Evolutionary conservation across 2,113 vertebrate genomes (phyloP).

Genomic region (Lophotis ruficrista): DNA sequence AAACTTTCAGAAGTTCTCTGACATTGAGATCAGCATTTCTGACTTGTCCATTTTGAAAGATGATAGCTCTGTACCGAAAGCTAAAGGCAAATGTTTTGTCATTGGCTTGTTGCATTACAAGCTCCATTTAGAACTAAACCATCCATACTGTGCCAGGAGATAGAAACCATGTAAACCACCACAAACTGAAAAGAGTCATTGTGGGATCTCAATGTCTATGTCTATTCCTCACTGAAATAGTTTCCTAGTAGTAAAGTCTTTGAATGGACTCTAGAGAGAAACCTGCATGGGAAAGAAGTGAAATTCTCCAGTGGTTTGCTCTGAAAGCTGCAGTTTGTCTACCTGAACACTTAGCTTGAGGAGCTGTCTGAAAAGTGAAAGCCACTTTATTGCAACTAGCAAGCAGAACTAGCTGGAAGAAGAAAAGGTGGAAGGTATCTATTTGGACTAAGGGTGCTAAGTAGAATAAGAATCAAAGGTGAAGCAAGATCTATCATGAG

Average conservation of each 20-base stretch:
- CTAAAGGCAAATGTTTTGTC: conserved; percentile 39
- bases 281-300: neutral
- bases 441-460: neutral
- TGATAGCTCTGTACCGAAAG: neutral
- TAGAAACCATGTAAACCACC: conserved; percentile 3
- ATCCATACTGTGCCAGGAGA: neutral
- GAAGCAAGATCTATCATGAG: neutral
- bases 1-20: neutral
- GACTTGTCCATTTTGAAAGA: conserved; percentile 44
- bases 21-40: neutral
- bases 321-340: conserved; percentile 1
- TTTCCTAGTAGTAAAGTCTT: neutral
- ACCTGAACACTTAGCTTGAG: neutral
- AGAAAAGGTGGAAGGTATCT: neutral
- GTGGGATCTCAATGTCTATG: neutral
- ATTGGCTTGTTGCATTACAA: conserved; percentile 41
- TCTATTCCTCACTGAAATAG: neutral
- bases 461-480: neutral
- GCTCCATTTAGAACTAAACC: conserved; percentile 53
- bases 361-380: neutral
- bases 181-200: neutral
- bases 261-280: neutral
- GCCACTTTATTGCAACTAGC: neutral
- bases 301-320: neutral
- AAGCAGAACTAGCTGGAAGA: neutral